phyloP scores from a whole-genome alignment of 2,797 vertebrate species.

The Amazona ochrocephala region DNA sequence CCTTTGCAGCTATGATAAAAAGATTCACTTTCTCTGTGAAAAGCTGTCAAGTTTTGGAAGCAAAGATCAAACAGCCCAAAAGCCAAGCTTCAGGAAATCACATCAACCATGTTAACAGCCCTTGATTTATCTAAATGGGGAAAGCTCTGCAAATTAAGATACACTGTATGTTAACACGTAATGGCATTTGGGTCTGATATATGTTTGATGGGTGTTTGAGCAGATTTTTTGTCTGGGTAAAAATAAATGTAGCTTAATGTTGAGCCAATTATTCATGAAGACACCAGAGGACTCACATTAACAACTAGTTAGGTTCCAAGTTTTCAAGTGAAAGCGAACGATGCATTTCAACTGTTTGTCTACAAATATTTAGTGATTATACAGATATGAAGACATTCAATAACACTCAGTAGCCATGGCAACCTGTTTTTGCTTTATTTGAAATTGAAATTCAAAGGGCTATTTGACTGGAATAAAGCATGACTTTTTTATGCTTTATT shows the following conservation, averaged over 20 bases:
- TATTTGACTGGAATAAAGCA: not conserved
- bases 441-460: conserved; percentile 52
- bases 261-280: conserved; percentile 22
- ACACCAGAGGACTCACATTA: conserved; percentile 13
- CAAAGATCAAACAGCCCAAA: conserved; percentile 12
- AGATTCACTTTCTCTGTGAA: not conserved
- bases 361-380: conserved; percentile 60
- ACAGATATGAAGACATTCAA: conserved; percentile 5
- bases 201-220: not conserved
- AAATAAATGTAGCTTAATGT: not conserved
- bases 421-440: conserved; percentile 30
- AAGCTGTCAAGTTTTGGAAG: not conserved
- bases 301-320: conserved; percentile 23
- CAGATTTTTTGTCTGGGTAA: not conserved
- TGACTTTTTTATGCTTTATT: conserved; percentile 23
- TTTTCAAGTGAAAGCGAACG: not conserved
- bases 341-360: conserved; percentile 19
- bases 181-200: not conserved
- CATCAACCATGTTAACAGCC: not conserved
- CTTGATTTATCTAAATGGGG: not conserved
- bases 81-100: not conserved
- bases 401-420: conserved; percentile 29
- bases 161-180: not conserved
- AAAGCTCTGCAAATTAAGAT: not conserved
- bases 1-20: not conserved